Conservation (phyloP, 1,140 invertebrate genomes). For the Protaetia brevitarsis region DNA sequence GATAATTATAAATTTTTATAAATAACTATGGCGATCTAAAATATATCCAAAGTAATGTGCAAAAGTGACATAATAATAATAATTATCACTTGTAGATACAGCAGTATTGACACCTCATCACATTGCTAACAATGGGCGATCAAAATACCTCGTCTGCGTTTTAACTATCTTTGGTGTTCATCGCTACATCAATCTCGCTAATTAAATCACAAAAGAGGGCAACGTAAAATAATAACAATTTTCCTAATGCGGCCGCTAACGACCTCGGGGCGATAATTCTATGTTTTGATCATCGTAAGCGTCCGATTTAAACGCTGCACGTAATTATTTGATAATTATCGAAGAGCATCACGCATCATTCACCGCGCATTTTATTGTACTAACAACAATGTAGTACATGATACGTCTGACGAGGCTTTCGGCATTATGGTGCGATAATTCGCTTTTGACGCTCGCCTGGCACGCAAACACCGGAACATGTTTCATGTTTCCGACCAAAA, state of each 20-base stretch:
- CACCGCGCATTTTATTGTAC: not conserved
- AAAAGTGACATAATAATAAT: no score
- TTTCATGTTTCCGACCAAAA: not conserved
- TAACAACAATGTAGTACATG: not conserved
- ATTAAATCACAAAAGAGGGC: not conserved
- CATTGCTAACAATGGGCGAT: no score
- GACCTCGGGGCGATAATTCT: not conserved
- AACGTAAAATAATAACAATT: not conserved
- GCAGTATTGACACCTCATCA: no score
- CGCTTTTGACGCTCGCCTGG: not conserved
- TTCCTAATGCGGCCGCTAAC: not conserved
- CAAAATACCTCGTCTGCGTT: no score
- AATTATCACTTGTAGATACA: no score
- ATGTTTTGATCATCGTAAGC: not conserved
- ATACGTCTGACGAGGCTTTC: not conserved
- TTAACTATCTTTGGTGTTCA: no score
- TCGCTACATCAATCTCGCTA: no score
- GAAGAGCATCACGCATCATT: not conserved
- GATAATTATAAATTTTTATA: no score
- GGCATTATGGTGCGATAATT: constrained; percentile 2
- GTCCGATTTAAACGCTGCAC: not conserved
- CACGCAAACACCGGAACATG: constrained; percentile 12
- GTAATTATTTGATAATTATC: constrained; percentile 10
- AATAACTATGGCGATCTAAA: no score
- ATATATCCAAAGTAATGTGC: no score